Percentiles rank a stretch among this genome's conserved stretches.
These are phyloP conservation scores for Proteles cristata DNA, from an alignment of 2,113 vertebrate species.

Conservation along the genomic window DNA sequence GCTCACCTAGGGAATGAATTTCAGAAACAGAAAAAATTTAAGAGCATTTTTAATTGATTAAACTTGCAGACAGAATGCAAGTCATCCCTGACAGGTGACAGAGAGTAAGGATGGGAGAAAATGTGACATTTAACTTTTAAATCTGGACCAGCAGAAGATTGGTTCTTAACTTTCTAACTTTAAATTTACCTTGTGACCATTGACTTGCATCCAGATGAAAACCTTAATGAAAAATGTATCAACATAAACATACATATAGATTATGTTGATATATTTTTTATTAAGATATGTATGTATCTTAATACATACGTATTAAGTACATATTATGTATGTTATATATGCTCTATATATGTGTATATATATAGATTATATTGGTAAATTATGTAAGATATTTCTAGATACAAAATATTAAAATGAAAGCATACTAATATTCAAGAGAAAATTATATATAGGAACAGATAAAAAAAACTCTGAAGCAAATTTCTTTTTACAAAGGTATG, in stretches of 20 bases:
- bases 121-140: background rate
- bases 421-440: background rate
- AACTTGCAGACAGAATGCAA: background rate
- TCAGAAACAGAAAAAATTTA: background rate
- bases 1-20: background rate
- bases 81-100: background rate
- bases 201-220: background rate
- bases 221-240: background rate
- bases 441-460: background rate
- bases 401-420: background rate
- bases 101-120: background rate
- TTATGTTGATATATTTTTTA: too few species aligned
- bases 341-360: background rate
- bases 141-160: background rate
- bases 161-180: background rate
- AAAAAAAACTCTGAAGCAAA: background rate
- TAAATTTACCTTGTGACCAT: background rate
- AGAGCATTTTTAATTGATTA: background rate
- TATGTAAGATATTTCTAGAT: background rate
- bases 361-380: background rate
- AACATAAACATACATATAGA: too few species aligned
- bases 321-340: background rate
- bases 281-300: background rate
- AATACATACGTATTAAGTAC: too few species aligned
- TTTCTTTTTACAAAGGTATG: background rate